Percentiles rank a stretch among this genome's conserved stretches.
These are phyloP conservation scores for Podarcis muralis DNA, from an alignment of 2,113 vertebrate genomes.

Conservation along the genomic window DNA sequence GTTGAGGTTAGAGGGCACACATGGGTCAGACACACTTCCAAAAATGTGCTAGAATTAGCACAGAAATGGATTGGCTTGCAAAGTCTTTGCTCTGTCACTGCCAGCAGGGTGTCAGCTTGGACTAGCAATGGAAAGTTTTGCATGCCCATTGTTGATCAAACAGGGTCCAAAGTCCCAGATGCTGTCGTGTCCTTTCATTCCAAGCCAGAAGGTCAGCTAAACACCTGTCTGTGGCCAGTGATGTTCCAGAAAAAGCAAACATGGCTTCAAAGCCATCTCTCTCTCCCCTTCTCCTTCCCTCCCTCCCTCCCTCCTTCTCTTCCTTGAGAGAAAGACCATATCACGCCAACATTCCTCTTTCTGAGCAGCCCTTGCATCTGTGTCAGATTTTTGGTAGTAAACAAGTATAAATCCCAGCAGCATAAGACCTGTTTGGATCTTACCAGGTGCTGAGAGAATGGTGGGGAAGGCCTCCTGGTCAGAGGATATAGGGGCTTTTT, in stretches of 20 bases:
- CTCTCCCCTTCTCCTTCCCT: too few relatives aligned
- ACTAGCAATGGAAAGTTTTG: too few relatives aligned
- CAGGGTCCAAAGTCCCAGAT: not conserved
- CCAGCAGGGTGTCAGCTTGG: not conserved
- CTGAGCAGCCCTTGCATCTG: too few relatives aligned
- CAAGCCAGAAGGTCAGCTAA: not conserved
- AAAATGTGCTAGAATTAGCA: too few relatives aligned
- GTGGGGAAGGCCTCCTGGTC: not conserved
- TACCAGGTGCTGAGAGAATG: not conserved
- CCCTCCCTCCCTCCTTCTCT: too few relatives aligned
- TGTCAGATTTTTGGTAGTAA: not conserved
- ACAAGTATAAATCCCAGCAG: not conserved
- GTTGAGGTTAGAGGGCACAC: not conserved
- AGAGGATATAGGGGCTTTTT: too few relatives aligned
- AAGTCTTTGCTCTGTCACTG: not conserved
- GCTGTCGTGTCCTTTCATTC: not conserved
- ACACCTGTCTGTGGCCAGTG: not conserved
- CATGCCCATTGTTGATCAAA: not conserved
- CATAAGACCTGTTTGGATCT: not conserved
- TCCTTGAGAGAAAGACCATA: too few relatives aligned
- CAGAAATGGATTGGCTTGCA: not conserved
- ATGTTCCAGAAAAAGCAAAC: not conserved
- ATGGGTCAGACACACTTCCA: not conserved
- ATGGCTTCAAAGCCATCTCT: too few relatives aligned
- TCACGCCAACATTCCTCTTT: too few relatives aligned